Evolutionary conservation across 30 jellyfish, hydroid and myxozoan genomes (phyloP).

Genomic region (Rhopilema esculentum): DNA sequence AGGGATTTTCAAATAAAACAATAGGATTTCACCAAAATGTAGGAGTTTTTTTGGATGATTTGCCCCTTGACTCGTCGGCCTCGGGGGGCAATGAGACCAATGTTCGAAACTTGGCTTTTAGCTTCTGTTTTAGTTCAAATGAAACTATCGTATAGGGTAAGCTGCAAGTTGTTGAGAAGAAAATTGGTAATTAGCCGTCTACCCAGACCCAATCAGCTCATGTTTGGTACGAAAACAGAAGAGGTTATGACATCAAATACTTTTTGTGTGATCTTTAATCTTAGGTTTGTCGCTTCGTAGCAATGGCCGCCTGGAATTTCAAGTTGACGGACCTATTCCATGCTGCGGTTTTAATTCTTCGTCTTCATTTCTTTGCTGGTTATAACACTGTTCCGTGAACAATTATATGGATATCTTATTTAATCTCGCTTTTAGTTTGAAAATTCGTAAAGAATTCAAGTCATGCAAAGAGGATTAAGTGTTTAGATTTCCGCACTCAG

Average conservation of each 20-base stretch:
- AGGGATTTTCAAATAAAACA: too few species aligned
- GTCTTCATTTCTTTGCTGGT: background rate
- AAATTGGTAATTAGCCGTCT: too few species aligned
- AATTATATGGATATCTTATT: slow-evolving; percentile 7
- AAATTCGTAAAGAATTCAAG: slow-evolving; percentile 35
- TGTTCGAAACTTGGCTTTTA: too few species aligned
- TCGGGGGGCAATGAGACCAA: too few species aligned
- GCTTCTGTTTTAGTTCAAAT: too few species aligned
- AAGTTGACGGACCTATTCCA: background rate
- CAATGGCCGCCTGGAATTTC: background rate
- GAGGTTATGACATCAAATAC: background rate
- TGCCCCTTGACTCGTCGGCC: too few species aligned
- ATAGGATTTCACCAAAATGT: too few species aligned
- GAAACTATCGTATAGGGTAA: too few species aligned
- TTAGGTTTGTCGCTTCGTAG: background rate
- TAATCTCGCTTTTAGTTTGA: slow-evolving; percentile 29
- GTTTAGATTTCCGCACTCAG: background rate
- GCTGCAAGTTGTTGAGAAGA: too few species aligned
- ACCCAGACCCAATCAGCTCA: background rate
- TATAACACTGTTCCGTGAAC: slow-evolving; percentile 11
- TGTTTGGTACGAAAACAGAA: background rate
- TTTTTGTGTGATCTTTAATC: background rate
- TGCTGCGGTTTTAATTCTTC: slow-evolving; percentile 2
- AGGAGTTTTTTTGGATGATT: too few species aligned
- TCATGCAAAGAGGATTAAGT: slow-evolving; percentile 27